Conservation (phyloP, 2,113 vertebrate species). For the Brachypodius melanocephalos region DNA sequence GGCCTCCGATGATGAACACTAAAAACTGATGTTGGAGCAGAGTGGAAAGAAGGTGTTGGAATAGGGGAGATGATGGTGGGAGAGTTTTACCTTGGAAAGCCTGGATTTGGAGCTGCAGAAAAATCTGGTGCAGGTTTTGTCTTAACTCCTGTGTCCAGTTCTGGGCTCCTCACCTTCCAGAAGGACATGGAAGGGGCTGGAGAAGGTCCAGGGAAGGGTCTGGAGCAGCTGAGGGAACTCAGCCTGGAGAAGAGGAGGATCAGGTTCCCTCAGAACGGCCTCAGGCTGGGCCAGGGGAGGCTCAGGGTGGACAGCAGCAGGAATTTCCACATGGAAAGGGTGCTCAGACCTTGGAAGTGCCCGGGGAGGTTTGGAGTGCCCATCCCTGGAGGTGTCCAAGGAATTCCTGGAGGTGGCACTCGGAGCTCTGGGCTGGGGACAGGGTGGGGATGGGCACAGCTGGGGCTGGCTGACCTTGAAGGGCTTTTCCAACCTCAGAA, state of each 20-base stretch:
- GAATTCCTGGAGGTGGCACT: neutral
- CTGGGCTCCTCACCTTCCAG: neutral
- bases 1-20: neutral
- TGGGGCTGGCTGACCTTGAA: rapidly evolving
- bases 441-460: rapidly evolving
- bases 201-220: neutral
- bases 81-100: neutral
- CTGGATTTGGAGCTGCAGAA: neutral
- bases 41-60: no score
- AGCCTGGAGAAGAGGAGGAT: neutral
- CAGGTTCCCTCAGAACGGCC: neutral
- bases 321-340: neutral
- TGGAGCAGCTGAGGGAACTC: neutral
- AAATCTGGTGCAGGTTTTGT: neutral
- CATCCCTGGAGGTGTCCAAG: neutral
- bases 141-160: neutral
- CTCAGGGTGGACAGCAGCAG: no score
- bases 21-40: neutral
- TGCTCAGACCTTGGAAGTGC: neutral
- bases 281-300: no score
- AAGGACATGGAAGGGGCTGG: neutral
- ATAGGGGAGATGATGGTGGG: neutral
- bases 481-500: neutral
- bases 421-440: neutral
- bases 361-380: neutral